Conservation (phyloP, 2,888 invertebrate species). For the Lasioglossum morio region DNA sequence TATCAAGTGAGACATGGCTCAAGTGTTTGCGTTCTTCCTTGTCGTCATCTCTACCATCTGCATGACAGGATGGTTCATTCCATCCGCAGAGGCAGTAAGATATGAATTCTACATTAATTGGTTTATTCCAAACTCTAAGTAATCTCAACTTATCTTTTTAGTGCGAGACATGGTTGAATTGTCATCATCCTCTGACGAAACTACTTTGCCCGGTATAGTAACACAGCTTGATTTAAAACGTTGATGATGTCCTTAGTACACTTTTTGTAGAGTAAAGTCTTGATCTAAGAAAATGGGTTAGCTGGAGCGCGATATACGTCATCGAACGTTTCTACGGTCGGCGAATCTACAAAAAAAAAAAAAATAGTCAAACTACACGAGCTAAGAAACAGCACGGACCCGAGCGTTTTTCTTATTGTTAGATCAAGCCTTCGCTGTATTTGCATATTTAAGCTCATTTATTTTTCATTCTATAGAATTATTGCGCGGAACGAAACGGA, state of each 20-base stretch:
- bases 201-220: not conserved
- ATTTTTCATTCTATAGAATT: not conserved
- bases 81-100: not conserved
- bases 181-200: not conserved
- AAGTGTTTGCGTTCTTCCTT: not conserved
- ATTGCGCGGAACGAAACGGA: not conserved
- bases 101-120: not conserved
- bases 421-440: not conserved
- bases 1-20: not conserved
- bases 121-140: not conserved
- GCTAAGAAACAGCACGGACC: too few relatives aligned
- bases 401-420: too few relatives aligned
- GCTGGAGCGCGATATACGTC: too few relatives aligned
- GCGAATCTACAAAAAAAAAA: too few relatives aligned
- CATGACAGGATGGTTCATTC: conserved; percentile 14
- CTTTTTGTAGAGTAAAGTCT: not conserved
- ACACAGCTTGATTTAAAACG: not conserved
- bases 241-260: not conserved
- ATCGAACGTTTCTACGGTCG: too few relatives aligned
- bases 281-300: not conserved
- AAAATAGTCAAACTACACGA: too few relatives aligned
- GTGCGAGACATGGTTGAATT: not conserved
- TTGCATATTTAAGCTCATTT: not conserved
- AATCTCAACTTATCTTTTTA: not conserved
- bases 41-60: not conserved